These are phyloP conservation scores for Latrodectus elegans DNA, from an alignment of 2,888 invertebrate genomes.

Conservation along the genomic window DNA sequence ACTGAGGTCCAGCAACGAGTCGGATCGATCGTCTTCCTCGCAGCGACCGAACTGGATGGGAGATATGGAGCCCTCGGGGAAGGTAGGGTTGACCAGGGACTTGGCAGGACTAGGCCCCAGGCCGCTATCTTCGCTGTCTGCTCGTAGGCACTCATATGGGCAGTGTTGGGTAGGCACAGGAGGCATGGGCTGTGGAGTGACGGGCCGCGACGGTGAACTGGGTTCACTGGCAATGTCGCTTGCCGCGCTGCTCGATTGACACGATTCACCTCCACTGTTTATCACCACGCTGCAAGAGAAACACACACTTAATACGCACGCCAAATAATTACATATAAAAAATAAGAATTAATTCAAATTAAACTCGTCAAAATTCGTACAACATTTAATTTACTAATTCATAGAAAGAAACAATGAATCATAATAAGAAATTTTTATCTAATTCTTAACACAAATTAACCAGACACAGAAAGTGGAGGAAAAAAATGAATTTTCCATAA, in stretches of 20 bases:
- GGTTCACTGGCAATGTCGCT: constrained; percentile 52
- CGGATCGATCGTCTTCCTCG: constrained; percentile 44
- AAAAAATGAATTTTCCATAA: too few relatives aligned
- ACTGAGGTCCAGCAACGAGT: constrained; percentile 58
- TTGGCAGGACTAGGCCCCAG: constrained; percentile 65
- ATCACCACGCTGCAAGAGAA: constrained; percentile 46
- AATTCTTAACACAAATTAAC: too few relatives aligned
- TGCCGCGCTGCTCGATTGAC: constrained; percentile 38
- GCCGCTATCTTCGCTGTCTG: constrained; percentile 66
- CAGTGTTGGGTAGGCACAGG: constrained; percentile 57
- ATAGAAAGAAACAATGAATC: too few relatives aligned
- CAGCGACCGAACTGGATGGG: constrained; percentile 48
- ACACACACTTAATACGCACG: background rate
- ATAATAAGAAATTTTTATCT: too few relatives aligned
- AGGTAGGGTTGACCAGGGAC: constrained; percentile 28
- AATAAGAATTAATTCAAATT: too few relatives aligned
- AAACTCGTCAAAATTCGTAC: too few relatives aligned
- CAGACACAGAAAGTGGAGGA: too few relatives aligned
- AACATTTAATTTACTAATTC: too few relatives aligned
- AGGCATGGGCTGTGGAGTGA: constrained; percentile 64
- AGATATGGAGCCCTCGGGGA: constrained; percentile 43
- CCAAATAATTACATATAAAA: too few relatives aligned
- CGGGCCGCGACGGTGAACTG: constrained; percentile 63
- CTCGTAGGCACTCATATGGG: constrained; percentile 55
- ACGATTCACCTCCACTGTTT: constrained; percentile 56